A percentile compares a stretch with the other conserved stretches of the same genome.
Conservation (phyloP, 1,140 invertebrate species). For the Drusus annulatus region DNA sequence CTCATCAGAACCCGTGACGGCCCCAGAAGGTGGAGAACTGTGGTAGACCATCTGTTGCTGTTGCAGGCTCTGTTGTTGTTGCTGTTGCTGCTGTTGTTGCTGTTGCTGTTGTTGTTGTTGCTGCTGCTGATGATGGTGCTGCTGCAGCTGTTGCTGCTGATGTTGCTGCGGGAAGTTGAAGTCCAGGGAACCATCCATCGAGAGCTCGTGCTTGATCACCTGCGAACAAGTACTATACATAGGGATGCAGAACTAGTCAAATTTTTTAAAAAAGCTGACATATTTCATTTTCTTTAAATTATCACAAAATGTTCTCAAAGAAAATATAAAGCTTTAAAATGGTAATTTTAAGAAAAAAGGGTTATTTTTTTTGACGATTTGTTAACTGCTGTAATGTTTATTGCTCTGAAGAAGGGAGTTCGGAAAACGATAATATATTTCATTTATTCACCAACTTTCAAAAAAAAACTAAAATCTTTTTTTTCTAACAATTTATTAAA, state of each 20-base stretch:
- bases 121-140: conserved; percentile 41
- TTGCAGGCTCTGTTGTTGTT: conserved; percentile 50
- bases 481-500: no score
- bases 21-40: conserved; percentile 40
- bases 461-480: no score
- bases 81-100: conserved; percentile 41
- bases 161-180: conserved; percentile 86
- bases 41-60: conserved; percentile 44
- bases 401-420: not conserved
- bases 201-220: conserved; percentile 94
- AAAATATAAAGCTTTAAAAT: no score
- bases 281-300: no score
- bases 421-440: no score
- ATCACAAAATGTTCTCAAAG: no score
- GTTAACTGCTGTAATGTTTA: no score
- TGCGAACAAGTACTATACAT: conserved; percentile 60
- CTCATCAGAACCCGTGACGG: conserved; percentile 40
- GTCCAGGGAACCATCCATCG: conserved; percentile 92
- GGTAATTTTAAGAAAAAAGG: no score
- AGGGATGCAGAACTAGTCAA: not conserved
- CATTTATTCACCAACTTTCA: no score
- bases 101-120: conserved; percentile 41
- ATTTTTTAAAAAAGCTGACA: no score
- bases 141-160: conserved; percentile 59
- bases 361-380: no score